Percentiles rank a stretch among this genome's conserved stretches.
phyloP scores from a whole-genome alignment of 1,140 invertebrate species.

The Lepidostoma basale region DNA sequence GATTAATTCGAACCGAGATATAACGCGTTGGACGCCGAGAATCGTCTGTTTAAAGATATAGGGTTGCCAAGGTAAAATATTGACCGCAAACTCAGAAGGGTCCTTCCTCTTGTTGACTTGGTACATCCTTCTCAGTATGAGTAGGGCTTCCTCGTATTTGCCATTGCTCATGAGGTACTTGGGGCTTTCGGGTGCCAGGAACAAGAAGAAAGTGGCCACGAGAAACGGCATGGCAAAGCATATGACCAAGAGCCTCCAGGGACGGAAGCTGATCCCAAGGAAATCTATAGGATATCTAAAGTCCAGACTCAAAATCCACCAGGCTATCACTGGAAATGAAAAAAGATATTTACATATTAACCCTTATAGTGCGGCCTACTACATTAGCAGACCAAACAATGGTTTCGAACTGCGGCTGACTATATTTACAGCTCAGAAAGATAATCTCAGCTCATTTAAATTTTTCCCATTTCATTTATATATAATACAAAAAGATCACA shows the following conservation, averaged over 20 bases:
- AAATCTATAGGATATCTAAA: constrained; percentile 15
- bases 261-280: constrained; percentile 29
- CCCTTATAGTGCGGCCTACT: too few relatives aligned
- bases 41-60: too few relatives aligned
- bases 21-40: too few relatives aligned
- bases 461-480: too few relatives aligned
- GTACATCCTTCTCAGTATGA: constrained; percentile 66
- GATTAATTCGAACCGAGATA: too few relatives aligned
- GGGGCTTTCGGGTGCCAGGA: constrained; percentile 74
- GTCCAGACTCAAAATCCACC: constrained; percentile 19
- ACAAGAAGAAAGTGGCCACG: constrained; percentile 58
- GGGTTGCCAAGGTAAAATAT: constrained; percentile 25
- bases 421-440: too few relatives aligned
- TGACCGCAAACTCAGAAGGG: constrained; percentile 51
- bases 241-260: constrained; percentile 30
- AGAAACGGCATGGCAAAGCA: constrained; percentile 49
- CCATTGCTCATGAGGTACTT: constrained; percentile 74
- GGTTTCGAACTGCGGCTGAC: too few relatives aligned
- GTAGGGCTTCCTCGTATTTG: constrained; percentile 64
- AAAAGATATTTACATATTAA: too few relatives aligned
- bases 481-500: too few relatives aligned
- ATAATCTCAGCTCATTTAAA: too few relatives aligned
- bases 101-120: constrained; percentile 63
- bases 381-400: too few relatives aligned
- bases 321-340: constrained; percentile 32